A percentile compares a stretch with the other conserved stretches of the same genome.
These are phyloP conservation scores for Artibeus lituratus DNA, from an alignment of 2,797 vertebrate genomes.

Conservation along the genomic window DNA sequence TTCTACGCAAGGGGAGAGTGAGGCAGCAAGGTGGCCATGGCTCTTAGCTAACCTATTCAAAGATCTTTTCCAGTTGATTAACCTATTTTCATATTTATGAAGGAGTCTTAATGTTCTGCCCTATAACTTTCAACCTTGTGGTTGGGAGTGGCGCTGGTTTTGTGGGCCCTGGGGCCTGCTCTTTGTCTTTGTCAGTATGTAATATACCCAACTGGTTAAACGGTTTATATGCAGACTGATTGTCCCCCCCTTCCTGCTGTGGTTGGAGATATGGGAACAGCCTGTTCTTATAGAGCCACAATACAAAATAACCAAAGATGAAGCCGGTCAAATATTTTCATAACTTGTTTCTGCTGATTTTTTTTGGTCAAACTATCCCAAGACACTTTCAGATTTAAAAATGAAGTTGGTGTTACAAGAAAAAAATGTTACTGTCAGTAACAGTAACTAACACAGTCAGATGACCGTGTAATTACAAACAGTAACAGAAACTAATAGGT, in stretches of 20 bases:
- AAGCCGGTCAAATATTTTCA: slow-evolving; percentile 82
- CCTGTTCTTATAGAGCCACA: slow-evolving; percentile 81
- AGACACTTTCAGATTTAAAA: slow-evolving; percentile 86
- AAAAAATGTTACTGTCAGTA: too few relatives aligned
- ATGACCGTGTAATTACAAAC: too few relatives aligned
- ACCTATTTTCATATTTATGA: slow-evolving; percentile 97
- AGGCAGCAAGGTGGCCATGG: slow-evolving; percentile 52
- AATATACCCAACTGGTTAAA: slow-evolving; percentile 48
- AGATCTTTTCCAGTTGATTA: slow-evolving; percentile 83
- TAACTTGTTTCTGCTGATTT: slow-evolving; percentile 83
- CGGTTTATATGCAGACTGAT: slow-evolving; percentile 56
- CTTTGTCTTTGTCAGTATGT: slow-evolving; percentile 45
- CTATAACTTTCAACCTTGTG: slow-evolving; percentile 84
- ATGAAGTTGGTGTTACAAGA: slow-evolving; percentile 73
- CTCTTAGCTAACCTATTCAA: slow-evolving; percentile 85
- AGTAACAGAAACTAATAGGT: not conserved
- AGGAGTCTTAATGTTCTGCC: slow-evolving; percentile 90
- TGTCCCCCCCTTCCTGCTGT: slow-evolving; percentile 55
- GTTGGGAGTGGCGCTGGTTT: slow-evolving; percentile 80
- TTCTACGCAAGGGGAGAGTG: slow-evolving; percentile 90
- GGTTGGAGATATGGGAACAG: slow-evolving; percentile 77
- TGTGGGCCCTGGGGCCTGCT: slow-evolving; percentile 67
- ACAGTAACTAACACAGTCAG: too few relatives aligned
- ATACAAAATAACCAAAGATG: slow-evolving; percentile 90
- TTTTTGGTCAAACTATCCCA: slow-evolving; percentile 84